Evolutionary conservation across 2,113 vertebrate species (phyloP).

Genomic region (Pterophyllum scalare): DNA sequence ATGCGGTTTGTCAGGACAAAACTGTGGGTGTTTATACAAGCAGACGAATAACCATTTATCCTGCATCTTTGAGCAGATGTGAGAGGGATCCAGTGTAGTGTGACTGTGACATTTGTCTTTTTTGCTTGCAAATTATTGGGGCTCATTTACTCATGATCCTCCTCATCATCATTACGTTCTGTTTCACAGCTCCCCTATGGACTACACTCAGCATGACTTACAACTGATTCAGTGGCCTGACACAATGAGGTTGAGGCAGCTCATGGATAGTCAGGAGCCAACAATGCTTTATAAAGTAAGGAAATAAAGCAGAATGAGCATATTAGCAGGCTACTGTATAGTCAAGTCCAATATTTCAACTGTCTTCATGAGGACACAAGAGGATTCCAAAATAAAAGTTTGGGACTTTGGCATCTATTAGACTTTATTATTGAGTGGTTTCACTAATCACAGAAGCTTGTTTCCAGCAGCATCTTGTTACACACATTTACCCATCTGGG

Average conservation of each 20-base stretch:
- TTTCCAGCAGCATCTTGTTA: background rate
- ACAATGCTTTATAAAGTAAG: constrained; percentile 26
- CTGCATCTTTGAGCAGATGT: constrained; percentile 12
- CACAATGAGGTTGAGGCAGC: constrained; percentile 31
- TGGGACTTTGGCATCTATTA: constrained; percentile 24
- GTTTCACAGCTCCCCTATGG: constrained; percentile 59
- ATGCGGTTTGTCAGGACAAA: background rate
- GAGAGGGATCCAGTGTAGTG: background rate
- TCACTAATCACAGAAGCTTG: background rate
- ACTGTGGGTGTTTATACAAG: background rate
- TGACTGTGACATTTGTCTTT: background rate
- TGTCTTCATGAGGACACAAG: background rate
- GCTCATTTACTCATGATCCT: constrained; percentile 49
- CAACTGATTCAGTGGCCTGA: constrained; percentile 41
- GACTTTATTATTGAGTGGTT: constrained; percentile 17
- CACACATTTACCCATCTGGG: background rate
- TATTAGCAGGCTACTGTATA: constrained; percentile 31
- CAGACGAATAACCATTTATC: background rate
- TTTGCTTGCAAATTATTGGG: constrained; percentile 37
- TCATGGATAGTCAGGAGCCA: constrained; percentile 57
- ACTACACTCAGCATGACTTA: constrained; percentile 42
- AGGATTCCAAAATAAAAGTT: constrained; percentile 20
- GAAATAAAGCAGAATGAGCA: constrained; percentile 37
- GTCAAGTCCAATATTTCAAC: constrained; percentile 37
- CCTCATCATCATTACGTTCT: constrained; percentile 53